A percentile compares a stretch with the other conserved stretches of the same genome.
phyloP scores from a whole-genome alignment of 2,113 vertebrate genomes.

The Cyphomyrus discorhynchus region DNA sequence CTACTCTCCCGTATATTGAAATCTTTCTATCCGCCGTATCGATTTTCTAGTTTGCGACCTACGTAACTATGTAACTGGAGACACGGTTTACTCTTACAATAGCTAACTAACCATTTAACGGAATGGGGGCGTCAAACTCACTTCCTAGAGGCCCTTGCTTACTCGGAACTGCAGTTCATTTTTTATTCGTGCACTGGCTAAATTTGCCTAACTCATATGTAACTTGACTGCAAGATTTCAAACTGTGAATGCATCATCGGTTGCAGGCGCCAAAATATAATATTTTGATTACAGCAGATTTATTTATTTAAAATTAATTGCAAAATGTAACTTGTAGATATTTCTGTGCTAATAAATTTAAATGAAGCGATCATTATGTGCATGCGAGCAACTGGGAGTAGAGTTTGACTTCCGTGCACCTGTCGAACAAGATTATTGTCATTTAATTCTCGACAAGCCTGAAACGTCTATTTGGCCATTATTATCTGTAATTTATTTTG shows the following conservation, averaged over 20 bases:
- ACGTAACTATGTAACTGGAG: not conserved
- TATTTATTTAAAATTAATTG: not conserved
- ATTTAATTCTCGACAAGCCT: not conserved
- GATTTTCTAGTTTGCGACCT: not conserved
- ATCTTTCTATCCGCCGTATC: not conserved
- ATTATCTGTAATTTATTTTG: not conserved
- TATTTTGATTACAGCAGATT: not conserved
- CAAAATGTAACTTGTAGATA: not conserved
- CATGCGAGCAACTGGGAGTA: not conserved
- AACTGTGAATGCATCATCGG: not conserved
- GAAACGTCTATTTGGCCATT: not conserved
- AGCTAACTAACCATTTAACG: not conserved
- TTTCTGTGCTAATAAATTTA: not conserved
- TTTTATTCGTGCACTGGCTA: not conserved
- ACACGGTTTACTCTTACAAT: not conserved
- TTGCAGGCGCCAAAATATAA: not conserved
- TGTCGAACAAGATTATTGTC: not conserved
- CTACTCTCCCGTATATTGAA: not conserved
- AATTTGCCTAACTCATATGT: not conserved
- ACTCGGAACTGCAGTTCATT: not conserved
- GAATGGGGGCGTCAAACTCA: not conserved
- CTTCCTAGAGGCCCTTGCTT: not conserved
- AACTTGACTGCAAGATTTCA: not conserved
- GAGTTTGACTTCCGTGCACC: not conserved
- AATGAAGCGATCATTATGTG: not conserved